phyloP scores from a whole-genome alignment of 2,113 vertebrate species.

The Lynx canadensis region DNA sequence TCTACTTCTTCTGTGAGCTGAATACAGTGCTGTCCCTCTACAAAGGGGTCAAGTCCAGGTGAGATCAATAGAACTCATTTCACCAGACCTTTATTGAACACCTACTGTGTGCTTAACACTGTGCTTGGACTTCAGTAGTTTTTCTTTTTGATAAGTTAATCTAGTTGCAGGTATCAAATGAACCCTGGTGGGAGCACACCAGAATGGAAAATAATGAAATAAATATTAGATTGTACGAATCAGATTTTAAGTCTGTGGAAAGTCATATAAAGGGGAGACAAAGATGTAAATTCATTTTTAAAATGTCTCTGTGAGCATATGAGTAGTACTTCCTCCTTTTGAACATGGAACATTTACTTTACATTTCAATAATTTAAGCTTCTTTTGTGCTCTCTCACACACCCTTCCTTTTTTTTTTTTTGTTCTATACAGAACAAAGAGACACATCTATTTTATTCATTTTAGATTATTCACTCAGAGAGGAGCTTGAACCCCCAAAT shows the following conservation, averaged over 20 bases:
- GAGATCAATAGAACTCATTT: not conserved
- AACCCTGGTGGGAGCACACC: not conserved
- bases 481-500: not conserved
- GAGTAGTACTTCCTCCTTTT: not conserved
- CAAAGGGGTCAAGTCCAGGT: not conserved
- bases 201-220: not conserved
- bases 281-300: conserved; percentile 13
- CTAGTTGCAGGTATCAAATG: not conserved
- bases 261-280: not conserved
- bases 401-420: not conserved
- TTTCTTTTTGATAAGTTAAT: conserved; percentile 47
- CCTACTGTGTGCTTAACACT: not conserved
- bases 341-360: not conserved
- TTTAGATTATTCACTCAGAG: not conserved
- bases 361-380: not conserved
- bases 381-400: not conserved
- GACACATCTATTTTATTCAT: not conserved
- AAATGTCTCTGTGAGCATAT: not conserved
- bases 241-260: conserved; percentile 19
- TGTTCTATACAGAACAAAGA: not conserved
- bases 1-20: not conserved
- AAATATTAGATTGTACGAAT: not conserved
- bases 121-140: not conserved
- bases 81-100: not conserved
- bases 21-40: not conserved